phyloP scores from a whole-genome alignment of 2,113 vertebrate genomes.

The Myrmophylax atrothorax region DNA sequence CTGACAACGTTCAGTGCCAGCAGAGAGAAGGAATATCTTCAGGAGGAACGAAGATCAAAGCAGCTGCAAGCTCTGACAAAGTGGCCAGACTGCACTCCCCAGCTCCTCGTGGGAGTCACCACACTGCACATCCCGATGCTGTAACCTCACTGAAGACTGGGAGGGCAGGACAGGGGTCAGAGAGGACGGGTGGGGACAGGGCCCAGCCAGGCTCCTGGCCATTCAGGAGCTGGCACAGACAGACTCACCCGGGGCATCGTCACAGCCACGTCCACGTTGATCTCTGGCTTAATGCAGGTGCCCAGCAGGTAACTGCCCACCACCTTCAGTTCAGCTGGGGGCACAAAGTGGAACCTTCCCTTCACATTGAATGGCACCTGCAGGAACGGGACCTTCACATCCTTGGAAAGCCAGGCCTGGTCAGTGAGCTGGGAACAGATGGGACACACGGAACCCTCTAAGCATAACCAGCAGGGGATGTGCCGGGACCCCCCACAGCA shows the following conservation, averaged over 20 bases:
- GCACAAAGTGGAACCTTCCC: constrained; percentile 86
- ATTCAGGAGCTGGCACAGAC: fast-evolving
- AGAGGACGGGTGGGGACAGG: fast-evolving
- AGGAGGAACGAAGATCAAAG: neutral
- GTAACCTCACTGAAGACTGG: neutral
- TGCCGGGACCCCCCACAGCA: neutral
- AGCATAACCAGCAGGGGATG: neutral
- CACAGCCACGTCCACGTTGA: constrained; percentile 87
- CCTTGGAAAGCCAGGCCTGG: constrained; percentile 84
- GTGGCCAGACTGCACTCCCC: fast-evolving
- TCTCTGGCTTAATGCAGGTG: constrained; percentile 85
- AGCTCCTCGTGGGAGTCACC: fast-evolving
- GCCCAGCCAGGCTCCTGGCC: neutral
- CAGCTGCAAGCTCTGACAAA: neutral
- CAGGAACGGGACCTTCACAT: constrained; percentile 85
- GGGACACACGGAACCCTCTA: fast-evolving
- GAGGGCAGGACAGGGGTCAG: fast-evolving
- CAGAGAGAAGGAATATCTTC: neutral
- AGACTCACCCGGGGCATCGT: constrained; percentile 88
- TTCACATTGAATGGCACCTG: constrained; percentile 85
- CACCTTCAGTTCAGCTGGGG: constrained; percentile 82
- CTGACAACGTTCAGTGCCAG: neutral
- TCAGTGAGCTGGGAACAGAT: constrained; percentile 79
- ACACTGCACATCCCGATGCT: neutral
- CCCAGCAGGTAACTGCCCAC: constrained; percentile 95